Conservation (phyloP, 2,888 invertebrate species). For the Laothoe populi region DNA sequence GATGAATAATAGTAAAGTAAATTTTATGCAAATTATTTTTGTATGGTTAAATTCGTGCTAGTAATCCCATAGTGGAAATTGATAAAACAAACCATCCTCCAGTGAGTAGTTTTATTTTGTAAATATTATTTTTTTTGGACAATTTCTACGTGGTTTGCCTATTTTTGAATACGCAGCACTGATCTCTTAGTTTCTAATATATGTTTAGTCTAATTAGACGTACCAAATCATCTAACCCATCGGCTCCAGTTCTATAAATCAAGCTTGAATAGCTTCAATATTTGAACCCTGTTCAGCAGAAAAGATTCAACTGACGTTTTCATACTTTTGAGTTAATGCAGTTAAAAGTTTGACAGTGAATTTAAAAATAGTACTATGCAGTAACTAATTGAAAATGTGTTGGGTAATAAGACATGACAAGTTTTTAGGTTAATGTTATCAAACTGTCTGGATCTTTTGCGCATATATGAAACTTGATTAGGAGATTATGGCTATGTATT, state of each 20-base stretch:
- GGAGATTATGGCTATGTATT: no score
- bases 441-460: no score
- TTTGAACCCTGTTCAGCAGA: no score
- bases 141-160: slow-evolving; percentile 55
- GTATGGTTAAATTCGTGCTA: background rate
- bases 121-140: slow-evolving; percentile 39
- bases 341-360: no score
- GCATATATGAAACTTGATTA: no score
- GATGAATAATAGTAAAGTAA: background rate
- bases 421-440: no score
- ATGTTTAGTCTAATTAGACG: slow-evolving; percentile 16
- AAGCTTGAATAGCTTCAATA: background rate
- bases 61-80: background rate
- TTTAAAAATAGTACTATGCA: no score
- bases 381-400: no score
- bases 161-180: slow-evolving; percentile 54
- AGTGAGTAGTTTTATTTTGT: slow-evolving; percentile 34
- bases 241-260: background rate
- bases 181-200: slow-evolving; percentile 56
- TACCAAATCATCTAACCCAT: slow-evolving; percentile 1
- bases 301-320: no score
- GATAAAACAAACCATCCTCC: slow-evolving; percentile 1
- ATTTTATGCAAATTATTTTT: no score
- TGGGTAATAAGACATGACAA: no score
- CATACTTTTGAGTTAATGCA: no score